Base-by-base conservation (phyloP, 2,888 invertebrate genomes). In the Drosophila paramelanica region DNA sequence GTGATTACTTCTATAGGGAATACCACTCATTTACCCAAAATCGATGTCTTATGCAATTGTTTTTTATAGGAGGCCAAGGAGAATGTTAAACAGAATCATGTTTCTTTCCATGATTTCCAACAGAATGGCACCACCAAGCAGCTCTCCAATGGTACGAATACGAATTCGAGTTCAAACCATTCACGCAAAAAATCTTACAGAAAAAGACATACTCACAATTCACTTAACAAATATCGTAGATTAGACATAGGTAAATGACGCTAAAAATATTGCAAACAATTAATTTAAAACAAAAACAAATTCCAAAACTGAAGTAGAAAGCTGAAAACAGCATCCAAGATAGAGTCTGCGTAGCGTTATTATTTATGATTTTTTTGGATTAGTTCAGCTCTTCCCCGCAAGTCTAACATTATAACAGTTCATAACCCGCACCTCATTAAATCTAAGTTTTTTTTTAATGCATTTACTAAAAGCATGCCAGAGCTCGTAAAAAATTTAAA, bases 81-180 rank as follows among this genome's bases (percentile, higher is more conserved):
- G 92, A 96, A 96, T 88, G 96, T 96, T 14, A 93, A 93, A 93
- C 95, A 95, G 89, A 97, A 97, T 92, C 97, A 97, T 93, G 97
- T 97, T 84, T 96, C 96, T 92, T 97, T 97, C 93, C 96, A 96
- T 51, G 97, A 97, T 93, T 96, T 97, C 93, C 96, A 96, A 93
- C 96, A 97, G 93, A 97, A 97, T 90, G 97, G 97, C 92, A 95
- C 96, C 90, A 96, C 96, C 68, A 97, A 97, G 94, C 96, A 92
- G 77, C 89, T 97, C 93, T 95, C 96, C 92, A 96, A 96, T 94
- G 97, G 97, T 97, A 95, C 94, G 95, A 94, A 94, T 97, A 95
- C 94, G 95, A 94, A 94, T 94, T 94, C 94, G 93, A 94, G 93
- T 93, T 94, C 93, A 91, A 80, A 89, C 94, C 94, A 93, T 94